Conservation (phyloP, 2,113 vertebrate genomes). For the Passer domesticus region DNA sequence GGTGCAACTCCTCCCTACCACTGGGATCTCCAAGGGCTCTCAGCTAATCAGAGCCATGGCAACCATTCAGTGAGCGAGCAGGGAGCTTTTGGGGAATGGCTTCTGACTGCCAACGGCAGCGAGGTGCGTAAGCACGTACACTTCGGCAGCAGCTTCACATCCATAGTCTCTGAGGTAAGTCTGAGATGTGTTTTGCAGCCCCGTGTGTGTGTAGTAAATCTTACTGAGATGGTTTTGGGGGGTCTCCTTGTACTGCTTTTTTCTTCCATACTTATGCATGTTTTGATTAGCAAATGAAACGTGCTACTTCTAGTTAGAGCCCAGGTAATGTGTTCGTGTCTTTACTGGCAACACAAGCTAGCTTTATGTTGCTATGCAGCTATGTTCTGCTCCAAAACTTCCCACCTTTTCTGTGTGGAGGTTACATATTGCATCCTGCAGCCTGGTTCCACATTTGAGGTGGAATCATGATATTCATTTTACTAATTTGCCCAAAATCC, state of each 20-base stretch:
- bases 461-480: not conserved
- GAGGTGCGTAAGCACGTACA: conserved; percentile 69
- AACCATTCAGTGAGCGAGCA: conserved; percentile 49
- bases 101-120: conserved; percentile 71
- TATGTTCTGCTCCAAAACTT: not conserved
- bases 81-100: conserved; percentile 72
- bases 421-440: not conserved
- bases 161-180: conserved; percentile 81
- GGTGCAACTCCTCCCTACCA: conserved; percentile 75
- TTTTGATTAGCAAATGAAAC: not conserved
- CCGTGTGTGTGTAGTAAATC: not conserved
- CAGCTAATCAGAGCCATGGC: conserved; percentile 65
- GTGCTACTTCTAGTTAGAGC: not conserved
- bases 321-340: not conserved
- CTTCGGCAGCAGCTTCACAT: conserved; percentile 77
- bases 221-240: rapidly evolving
- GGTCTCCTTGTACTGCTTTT: not conserved
- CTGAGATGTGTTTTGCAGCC: not conserved
- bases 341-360: not conserved
- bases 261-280: not conserved
- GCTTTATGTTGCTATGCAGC: not conserved
- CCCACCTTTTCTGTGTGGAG: not conserved
- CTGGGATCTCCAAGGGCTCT: conserved; percentile 74
- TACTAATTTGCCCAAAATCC: not conserved
- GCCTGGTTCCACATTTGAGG: not conserved